Evolutionary conservation across 30 jellyfish, hydroid and myxozoan genomes (phyloP).

Genomic region (Catostylus mosaicus): DNA sequence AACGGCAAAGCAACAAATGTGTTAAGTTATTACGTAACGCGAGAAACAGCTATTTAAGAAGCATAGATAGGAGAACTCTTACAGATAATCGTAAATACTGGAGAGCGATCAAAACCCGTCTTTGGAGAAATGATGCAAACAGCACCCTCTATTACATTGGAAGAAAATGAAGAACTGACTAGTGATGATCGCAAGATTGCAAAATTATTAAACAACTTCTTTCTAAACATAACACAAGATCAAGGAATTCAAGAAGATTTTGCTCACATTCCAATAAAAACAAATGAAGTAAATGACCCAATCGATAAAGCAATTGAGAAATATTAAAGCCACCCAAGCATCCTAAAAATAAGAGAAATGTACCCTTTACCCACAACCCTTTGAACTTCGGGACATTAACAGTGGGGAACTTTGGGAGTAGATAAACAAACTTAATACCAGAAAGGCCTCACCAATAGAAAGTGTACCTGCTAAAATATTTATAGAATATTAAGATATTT

Average conservation of each 20-base stretch:
- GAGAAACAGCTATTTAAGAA: neutral
- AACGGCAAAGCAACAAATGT: neutral
- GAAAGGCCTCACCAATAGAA: neutral
- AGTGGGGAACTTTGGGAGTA: neutral
- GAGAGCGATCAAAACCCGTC: neutral
- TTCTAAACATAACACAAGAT: constrained; percentile 12
- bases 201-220: constrained; percentile 4
- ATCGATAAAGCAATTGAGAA: no score
- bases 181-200: constrained; percentile 25
- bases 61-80: neutral
- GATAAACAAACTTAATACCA: neutral
- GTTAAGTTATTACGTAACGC: neutral
- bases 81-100: neutral
- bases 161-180: neutral
- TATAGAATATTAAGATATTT: neutral
- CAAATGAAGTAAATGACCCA: neutral
- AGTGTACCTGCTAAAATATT: no score
- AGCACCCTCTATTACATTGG: neutral
- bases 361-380: neutral
- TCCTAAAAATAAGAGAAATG: neutral
- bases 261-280: neutral
- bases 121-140: neutral
- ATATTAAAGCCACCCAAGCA: no score
- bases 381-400: neutral
- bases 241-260: constrained; percentile 3